Base-by-base conservation (phyloP, 2,113 vertebrate genomes). In the Dromaius novaehollandiae region DNA sequence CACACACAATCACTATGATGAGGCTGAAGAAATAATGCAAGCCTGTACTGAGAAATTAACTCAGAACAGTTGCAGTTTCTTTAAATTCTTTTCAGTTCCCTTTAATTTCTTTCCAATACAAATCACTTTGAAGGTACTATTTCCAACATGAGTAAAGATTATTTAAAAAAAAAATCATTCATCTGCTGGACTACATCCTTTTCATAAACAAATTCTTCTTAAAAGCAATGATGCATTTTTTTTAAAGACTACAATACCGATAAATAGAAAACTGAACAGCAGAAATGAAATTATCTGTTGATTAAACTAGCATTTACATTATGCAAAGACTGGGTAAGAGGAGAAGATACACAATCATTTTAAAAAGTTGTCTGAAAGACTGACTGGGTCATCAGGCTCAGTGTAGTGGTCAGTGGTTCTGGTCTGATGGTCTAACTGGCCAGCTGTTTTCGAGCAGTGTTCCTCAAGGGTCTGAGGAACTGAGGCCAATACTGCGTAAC, bases 1-100 rank as follows among this genome's bases (percentile, higher is more conserved):
- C 42, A 82, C 22, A n/a, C 0, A 2, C 40, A 82, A 55, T 5
- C 34, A 64, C 16, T 8, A 12, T 30, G 68, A 82, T 19, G 51
- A 61, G 74, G 44, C 36, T 42, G 65, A 66, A 81, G 21, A 40
- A 66, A 51, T 0, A 66, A 51, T 0, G 2, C 22, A 75, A 81
- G 73, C 20, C 36, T 1, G 1, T 10, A 73, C 6, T 0, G 53
- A 60, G 60, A 58, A 84, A 13, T 18, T 9, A 50, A 53, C 13
- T 87, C 63, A 48, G 78, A 69, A 10, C 19, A 87, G 73, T 1
- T 18, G 5, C 44, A 88, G 34, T 40, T 65, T 60, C 32, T 60
- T 60, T 16, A 65, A 48, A 11, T 87, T 75, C 42, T 75, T 81
- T 85, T 9, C 30, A 60, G 24, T 28, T 74, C 64, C 30, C 30